Percentiles rank a stretch among this genome's conserved stretches.
Evolutionary conservation across 2,888 invertebrate genomes (phyloP).

Genomic region (Zeuzera pyrina): DNA sequence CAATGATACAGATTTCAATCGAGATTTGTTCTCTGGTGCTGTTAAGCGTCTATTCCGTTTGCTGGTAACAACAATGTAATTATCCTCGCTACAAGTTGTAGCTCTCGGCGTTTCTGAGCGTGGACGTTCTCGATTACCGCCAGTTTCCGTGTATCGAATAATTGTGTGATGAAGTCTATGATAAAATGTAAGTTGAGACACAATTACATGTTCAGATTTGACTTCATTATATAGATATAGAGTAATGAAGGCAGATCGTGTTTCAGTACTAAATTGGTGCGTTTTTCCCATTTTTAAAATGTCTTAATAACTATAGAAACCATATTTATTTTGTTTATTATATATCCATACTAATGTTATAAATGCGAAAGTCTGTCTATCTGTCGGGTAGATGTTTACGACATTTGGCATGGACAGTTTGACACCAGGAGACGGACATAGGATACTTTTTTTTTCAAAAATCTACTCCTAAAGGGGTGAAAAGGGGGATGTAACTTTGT

Average conservation of each 20-base stretch:
- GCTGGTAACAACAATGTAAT: background rate
- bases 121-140: constrained; percentile 3
- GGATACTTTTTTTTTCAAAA: no score
- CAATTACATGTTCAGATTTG: constrained; percentile 5
- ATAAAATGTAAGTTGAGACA: background rate
- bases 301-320: no score
- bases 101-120: constrained; percentile 5
- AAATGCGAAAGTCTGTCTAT: no score
- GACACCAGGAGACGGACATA: no score
- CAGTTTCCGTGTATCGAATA: constrained; percentile 2
- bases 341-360: no score
- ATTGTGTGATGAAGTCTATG: constrained; percentile 1
- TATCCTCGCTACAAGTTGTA: background rate
- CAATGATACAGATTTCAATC: constrained; percentile 3
- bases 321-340: no score
- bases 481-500: no score
- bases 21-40: constrained; percentile 6
- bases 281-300: background rate
- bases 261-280: background rate
- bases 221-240: constrained; percentile 2
- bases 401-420: no score
- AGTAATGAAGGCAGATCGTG: background rate
- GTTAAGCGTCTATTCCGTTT: background rate
- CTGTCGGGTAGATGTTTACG: no score
- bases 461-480: no score